Evolutionary conservation across 2,113 vertebrate genomes (phyloP), one percentile per base, ranked within the genome.

Genomic region (Atrichornis clamosus): DNA sequence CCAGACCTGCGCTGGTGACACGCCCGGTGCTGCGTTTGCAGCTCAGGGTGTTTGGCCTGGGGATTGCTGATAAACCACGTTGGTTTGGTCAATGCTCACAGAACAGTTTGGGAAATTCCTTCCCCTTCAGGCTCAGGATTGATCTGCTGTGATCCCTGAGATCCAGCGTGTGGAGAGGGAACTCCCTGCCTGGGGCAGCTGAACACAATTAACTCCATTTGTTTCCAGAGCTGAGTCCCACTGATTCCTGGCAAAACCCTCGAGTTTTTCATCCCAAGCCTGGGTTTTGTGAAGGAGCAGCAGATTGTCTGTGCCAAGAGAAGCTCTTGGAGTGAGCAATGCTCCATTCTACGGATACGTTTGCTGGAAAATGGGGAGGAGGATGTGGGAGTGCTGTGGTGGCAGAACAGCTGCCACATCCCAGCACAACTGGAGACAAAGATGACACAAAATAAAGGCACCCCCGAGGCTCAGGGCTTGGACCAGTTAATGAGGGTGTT

Each of bases 21-120:
- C 5, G 0, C 14, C 1, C 0, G 5, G 32, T 3, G 32, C 11
- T 5, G 49, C 0, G 0, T 10, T 37, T 41, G 23, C 15, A 33
- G 26, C 13, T 2, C 0, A 1, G 22, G 26, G 26, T 1, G 6
- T 3, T 68, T 1, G 39, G 73, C 39, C 58, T 11, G 60, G 55
- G 42, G 18, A 53, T 10, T 9, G 10, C 42, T 2, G 69, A 42
- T 9, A 27, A 85, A 76, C 13, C 5, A 6, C 0, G 0, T 26
- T 62, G 26, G 0, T 85, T 47, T 44, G 52, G 42, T 35, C 78
- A 79, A 8, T 1, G 37, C 63, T 50, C 32, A 2, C 33, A 46
- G 26, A 33, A 30, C 9, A 33, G 11, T 4, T n/a, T 37, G 75
- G 73, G n/a, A 65, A 89, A 60, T 16, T 15, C n/a, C 27, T 46